These are phyloP conservation scores for Platycnemis pennipes DNA, from an alignment of 2,888 invertebrate genomes.

Conservation along the genomic window DNA sequence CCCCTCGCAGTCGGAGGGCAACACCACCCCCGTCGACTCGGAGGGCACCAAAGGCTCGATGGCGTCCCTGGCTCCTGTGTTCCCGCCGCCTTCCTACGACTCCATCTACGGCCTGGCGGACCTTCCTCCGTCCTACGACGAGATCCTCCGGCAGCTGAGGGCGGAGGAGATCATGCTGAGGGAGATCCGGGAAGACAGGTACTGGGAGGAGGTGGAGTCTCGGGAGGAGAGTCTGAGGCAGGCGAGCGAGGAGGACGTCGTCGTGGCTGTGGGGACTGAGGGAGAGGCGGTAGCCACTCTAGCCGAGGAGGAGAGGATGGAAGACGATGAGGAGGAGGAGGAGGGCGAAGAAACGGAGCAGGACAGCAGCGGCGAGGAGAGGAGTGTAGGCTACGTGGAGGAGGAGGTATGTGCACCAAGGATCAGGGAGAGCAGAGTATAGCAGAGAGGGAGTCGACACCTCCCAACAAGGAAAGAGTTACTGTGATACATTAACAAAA, in stretches of 20 bases:
- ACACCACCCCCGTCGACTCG: conserved; percentile 79
- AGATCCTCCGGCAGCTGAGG: conserved; percentile 71
- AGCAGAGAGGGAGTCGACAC: neutral
- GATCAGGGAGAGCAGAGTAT: conserved; percentile 56
- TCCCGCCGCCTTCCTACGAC: conserved; percentile 74
- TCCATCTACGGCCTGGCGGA: conserved; percentile 71
- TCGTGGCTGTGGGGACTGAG: conserved; percentile 48
- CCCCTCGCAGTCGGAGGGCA: conserved; percentile 72
- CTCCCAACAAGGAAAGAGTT: neutral
- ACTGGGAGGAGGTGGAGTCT: conserved; percentile 45
- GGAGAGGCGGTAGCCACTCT: neutral
- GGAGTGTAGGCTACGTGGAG: conserved; percentile 1
- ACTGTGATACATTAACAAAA: conserved; percentile 50
- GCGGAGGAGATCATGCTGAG: conserved; percentile 63
- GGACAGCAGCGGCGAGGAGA: conserved; percentile 15
- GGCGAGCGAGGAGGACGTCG: conserved; percentile 72
- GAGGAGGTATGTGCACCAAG: conserved; percentile 40
- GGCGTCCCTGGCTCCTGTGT: conserved; percentile 79
- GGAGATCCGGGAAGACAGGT: conserved; percentile 50
- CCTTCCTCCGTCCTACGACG: conserved; percentile 73
- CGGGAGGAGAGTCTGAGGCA: conserved; percentile 24
- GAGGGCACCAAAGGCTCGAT: conserved; percentile 78
- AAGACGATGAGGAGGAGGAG: conserved; percentile 72
- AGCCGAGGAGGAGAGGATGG: conserved; percentile 19
- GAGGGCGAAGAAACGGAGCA: conserved; percentile 31